Conservation (phyloP, 2,888 invertebrate species). For the Pyrgus malvae region DNA sequence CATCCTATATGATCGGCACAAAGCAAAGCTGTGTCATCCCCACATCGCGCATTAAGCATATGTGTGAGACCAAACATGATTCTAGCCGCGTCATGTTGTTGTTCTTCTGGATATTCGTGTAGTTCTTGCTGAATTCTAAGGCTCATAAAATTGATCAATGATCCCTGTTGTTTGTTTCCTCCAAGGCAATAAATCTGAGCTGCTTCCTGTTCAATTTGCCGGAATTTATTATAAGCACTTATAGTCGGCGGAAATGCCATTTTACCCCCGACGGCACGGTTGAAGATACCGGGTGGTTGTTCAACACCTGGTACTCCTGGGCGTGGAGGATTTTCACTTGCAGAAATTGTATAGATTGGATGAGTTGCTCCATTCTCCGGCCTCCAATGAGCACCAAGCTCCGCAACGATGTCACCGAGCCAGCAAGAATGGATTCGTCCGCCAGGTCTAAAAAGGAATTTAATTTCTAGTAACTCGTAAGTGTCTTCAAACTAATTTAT, state of each 20-base stretch:
- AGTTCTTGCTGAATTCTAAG: slow-evolving; percentile 86
- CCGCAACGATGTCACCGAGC: slow-evolving; percentile 88
- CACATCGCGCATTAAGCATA: slow-evolving; percentile 82
- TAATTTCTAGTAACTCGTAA: too few species aligned
- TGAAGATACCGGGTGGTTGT: slow-evolving; percentile 81
- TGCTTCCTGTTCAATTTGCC: slow-evolving; percentile 85
- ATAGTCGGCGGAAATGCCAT: slow-evolving; percentile 82
- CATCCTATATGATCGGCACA: slow-evolving; percentile 64
- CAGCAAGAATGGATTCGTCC: slow-evolving; percentile 89
- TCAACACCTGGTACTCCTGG: slow-evolving; percentile 75
- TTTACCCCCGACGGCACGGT: slow-evolving; percentile 84
- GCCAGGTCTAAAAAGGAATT: slow-evolving; percentile 86
- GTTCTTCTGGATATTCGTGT: slow-evolving; percentile 84
- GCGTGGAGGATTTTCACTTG: slow-evolving; percentile 83
- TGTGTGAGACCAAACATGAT: slow-evolving; percentile 86
- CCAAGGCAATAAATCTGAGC: slow-evolving; percentile 82
- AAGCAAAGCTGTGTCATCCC: slow-evolving; percentile 81
- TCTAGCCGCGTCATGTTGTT: slow-evolving; percentile 85
- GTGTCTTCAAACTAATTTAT: too few species aligned
- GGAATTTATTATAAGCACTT: slow-evolving; percentile 84
- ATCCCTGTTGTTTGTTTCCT: slow-evolving; percentile 83
- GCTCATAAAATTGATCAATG: slow-evolving; percentile 84
- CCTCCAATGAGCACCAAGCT: slow-evolving; percentile 87
- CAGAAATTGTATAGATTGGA: slow-evolving; percentile 84
- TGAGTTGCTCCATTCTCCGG: slow-evolving; percentile 70